Conservation (phyloP, 1,140 invertebrate species). For the Ylistrum balloti region DNA sequence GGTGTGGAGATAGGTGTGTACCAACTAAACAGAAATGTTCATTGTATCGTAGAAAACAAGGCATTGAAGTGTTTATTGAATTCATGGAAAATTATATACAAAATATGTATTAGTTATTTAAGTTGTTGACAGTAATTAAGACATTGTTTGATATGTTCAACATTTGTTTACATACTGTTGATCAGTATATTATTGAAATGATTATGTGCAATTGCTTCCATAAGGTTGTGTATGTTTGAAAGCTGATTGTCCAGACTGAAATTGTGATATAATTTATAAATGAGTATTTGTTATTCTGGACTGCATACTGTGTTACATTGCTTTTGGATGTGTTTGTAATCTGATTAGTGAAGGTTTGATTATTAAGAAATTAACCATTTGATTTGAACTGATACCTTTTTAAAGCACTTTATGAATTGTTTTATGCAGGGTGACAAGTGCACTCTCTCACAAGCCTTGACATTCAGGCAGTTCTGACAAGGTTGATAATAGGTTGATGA, state of each 20-base stretch:
- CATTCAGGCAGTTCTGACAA: not conserved
- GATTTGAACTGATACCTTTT: not conserved
- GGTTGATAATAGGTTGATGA: too few species aligned
- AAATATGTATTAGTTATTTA: not conserved
- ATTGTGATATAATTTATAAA: not conserved
- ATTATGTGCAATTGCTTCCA: not conserved
- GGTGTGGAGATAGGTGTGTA: not conserved
- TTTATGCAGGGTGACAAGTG: not conserved
- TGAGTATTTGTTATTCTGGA: not conserved
- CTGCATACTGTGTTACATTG: not conserved
- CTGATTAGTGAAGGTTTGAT: not conserved
- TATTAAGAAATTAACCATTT: not conserved
- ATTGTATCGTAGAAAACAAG: not conserved
- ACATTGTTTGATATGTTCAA: not conserved
- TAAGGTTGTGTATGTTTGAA: not conserved
- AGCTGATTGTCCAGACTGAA: not conserved
- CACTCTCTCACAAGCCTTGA: not conserved
- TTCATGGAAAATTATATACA: too few species aligned
- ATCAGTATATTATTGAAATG: conserved; percentile 3
- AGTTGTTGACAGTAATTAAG: not conserved
- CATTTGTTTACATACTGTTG: conserved; percentile 19
- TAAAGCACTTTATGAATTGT: not conserved
- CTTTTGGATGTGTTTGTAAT: not conserved
- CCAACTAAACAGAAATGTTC: not conserved
- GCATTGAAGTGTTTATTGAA: too few species aligned